Percentiles rank a stretch among this genome's conserved stretches.
phyloP scores from a whole-genome alignment of 2,113 vertebrate species.

The Tor tambroides region DNA sequence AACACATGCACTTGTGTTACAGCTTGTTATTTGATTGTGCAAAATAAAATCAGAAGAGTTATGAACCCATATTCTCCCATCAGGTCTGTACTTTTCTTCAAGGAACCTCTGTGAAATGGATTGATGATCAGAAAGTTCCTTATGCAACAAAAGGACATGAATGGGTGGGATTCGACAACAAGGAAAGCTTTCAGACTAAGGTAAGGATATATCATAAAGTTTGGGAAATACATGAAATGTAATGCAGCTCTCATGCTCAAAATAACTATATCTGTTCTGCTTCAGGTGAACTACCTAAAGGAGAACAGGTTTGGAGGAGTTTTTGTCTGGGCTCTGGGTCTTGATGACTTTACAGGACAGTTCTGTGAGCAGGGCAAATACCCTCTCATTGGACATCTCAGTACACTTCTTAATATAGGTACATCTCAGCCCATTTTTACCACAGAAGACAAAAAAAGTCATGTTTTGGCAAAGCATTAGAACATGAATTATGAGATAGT shows the following conservation, averaged over 20 bases:
- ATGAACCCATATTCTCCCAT: background rate
- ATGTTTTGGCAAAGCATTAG: background rate
- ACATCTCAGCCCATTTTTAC: background rate
- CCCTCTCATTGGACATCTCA: constrained; percentile 76
- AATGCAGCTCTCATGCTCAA: background rate
- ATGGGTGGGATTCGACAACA: constrained; percentile 80
- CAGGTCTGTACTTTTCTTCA: constrained; percentile 77
- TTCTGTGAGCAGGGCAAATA: constrained; percentile 78
- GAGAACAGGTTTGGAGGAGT: constrained; percentile 77
- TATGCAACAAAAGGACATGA: constrained; percentile 73
- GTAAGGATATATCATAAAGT: constrained; percentile 57
- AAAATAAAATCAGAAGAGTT: background rate
- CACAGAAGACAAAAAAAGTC: background rate
- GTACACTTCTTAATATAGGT: constrained; percentile 68
- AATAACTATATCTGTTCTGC: background rate
- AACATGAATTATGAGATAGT: background rate
- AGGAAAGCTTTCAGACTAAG: constrained; percentile 75
- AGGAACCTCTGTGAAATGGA: constrained; percentile 68
- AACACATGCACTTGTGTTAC: background rate
- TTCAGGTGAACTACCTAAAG: constrained; percentile 76
- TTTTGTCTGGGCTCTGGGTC: constrained; percentile 79
- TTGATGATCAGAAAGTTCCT: constrained; percentile 75
- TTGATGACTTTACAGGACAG: constrained; percentile 80
- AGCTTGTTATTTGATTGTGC: background rate
- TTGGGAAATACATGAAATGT: background rate